Percentiles rank a stretch among this genome's conserved stretches.
These are phyloP conservation scores for Aldrovandia affinis DNA, from an alignment of 2,797 vertebrate species.

Conservation along the genomic window DNA sequence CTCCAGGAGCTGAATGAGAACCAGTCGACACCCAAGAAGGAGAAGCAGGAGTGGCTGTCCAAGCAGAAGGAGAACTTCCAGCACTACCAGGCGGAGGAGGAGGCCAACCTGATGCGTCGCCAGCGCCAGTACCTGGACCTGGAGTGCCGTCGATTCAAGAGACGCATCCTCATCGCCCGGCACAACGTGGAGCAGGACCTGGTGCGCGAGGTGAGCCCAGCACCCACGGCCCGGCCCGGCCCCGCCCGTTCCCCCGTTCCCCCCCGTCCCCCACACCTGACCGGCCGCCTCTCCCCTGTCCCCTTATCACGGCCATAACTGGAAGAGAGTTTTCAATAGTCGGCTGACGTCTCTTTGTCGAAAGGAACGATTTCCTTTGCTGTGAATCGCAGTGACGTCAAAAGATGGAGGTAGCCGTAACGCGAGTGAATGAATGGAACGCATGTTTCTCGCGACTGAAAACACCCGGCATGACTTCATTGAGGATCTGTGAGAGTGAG, in stretches of 20 bases:
- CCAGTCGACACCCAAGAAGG: slow-evolving; percentile 98
- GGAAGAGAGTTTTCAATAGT: too few species aligned
- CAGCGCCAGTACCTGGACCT: slow-evolving; percentile 96
- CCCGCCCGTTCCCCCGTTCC: background rate
- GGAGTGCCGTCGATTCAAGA: slow-evolving; percentile 94
- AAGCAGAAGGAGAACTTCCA: slow-evolving; percentile 99
- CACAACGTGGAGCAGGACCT: slow-evolving; percentile 96
- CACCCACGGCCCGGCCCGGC: too few species aligned
- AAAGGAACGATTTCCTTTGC: too few species aligned
- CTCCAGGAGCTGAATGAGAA: slow-evolving; percentile 94
- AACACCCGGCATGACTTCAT: too few species aligned
- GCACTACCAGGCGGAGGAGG: slow-evolving; percentile 97
- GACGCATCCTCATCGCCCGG: slow-evolving; percentile 92
- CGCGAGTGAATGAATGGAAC: too few species aligned
- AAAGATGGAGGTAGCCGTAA: too few species aligned
- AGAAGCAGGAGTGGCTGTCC: slow-evolving; percentile 98
- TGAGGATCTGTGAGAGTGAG: too few species aligned
- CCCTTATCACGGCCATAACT: background rate
- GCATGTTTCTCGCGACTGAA: too few species aligned
- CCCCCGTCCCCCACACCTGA: background rate
- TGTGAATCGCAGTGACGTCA: too few species aligned
- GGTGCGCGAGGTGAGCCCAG: slow-evolving; percentile 88
- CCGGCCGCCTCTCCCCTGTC: background rate
- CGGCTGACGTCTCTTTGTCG: too few species aligned
- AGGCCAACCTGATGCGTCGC: slow-evolving; percentile 91